Evolutionary conservation across 2,797 vertebrate genomes (phyloP).

Genomic region (Hoplostethus mediterraneus): DNA sequence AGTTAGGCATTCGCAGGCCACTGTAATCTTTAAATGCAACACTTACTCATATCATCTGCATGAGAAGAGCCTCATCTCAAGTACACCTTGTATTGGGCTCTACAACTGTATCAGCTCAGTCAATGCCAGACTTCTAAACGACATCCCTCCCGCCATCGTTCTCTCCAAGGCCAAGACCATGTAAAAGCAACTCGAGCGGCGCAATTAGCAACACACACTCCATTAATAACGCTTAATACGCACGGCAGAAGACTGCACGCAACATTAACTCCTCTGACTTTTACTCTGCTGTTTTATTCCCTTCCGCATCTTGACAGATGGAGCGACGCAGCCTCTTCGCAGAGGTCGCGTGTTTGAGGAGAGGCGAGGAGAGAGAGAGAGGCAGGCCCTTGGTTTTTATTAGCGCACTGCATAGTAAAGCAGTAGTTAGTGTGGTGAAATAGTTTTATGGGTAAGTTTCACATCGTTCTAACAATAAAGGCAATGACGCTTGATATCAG

Average conservation of each 20-base stretch:
- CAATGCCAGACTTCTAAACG: slow-evolving; percentile 13
- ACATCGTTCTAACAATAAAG: not conserved
- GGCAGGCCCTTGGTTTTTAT: not conserved
- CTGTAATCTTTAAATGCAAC: slow-evolving; percentile 2
- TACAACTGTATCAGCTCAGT: slow-evolving; percentile 25
- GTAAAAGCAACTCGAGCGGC: slow-evolving; percentile 63
- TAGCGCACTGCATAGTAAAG: not conserved
- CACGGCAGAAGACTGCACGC: slow-evolving; percentile 65
- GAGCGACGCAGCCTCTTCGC: slow-evolving; percentile 30
- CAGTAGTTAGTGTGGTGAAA: not conserved
- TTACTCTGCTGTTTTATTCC: slow-evolving; percentile 52
- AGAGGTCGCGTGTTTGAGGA: slow-evolving; percentile 54
- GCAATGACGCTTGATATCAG: not conserved
- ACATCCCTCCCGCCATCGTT: slow-evolving; percentile 39
- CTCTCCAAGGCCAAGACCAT: slow-evolving; percentile 51
- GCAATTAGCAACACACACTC: slow-evolving; percentile 83
- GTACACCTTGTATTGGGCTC: slow-evolving; percentile 25
- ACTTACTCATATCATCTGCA: slow-evolving; percentile 1
- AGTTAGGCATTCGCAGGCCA: not conserved
- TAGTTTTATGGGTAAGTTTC: not conserved
- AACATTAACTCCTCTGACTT: slow-evolving; percentile 79
- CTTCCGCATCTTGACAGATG: slow-evolving; percentile 56
- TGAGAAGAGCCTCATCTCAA: not conserved
- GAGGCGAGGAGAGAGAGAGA: not conserved
- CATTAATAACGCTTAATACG: slow-evolving; percentile 79